Percentiles rank a stretch among this genome's conserved stretches.
Conservation (phyloP, 2,888 invertebrate species). For the Tethea ocularis region DNA sequence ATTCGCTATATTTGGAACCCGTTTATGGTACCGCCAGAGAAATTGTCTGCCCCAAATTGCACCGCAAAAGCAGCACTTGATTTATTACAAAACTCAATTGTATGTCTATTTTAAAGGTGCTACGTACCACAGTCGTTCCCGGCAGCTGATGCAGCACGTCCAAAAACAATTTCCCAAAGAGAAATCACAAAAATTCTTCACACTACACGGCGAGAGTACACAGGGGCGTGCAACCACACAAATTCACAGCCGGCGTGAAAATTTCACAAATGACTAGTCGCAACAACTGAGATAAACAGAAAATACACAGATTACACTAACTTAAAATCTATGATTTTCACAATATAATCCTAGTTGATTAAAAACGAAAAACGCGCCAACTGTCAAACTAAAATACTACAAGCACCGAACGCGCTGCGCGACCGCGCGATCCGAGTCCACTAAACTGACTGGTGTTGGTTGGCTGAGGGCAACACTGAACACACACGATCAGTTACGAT, state of each 20-base stretch:
- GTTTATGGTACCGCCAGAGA: conserved; percentile 57
- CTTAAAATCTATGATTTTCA: conserved; percentile 81
- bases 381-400: conserved; percentile 84
- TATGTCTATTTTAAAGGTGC: conserved; percentile 31
- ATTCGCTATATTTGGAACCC: conserved; percentile 74
- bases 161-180: conserved; percentile 67
- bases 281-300: conserved; percentile 72
- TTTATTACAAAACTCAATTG: conserved; percentile 17
- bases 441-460: conserved; percentile 68
- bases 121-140: conserved; percentile 67
- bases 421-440: conserved; percentile 80
- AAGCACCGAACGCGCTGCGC: conserved; percentile 80
- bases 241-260: conserved; percentile 74
- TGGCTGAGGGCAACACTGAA: conserved; percentile 49
- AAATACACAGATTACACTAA: conserved; percentile 82
- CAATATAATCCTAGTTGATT: conserved; percentile 66
- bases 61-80: conserved; percentile 26
- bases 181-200: conserved; percentile 78
- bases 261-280: conserved; percentile 76
- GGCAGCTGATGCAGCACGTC: conserved; percentile 49
- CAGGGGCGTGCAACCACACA: conserved; percentile 73
- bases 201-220: conserved; percentile 73
- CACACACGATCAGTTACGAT: conserved; percentile 46
- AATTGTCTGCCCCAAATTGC: conserved; percentile 59
- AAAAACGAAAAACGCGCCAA: conserved; percentile 82